Percentiles rank a stretch among this genome's conserved stretches.
Conservation (phyloP, 1,140 invertebrate genomes). For the Melitaea cinxia region DNA sequence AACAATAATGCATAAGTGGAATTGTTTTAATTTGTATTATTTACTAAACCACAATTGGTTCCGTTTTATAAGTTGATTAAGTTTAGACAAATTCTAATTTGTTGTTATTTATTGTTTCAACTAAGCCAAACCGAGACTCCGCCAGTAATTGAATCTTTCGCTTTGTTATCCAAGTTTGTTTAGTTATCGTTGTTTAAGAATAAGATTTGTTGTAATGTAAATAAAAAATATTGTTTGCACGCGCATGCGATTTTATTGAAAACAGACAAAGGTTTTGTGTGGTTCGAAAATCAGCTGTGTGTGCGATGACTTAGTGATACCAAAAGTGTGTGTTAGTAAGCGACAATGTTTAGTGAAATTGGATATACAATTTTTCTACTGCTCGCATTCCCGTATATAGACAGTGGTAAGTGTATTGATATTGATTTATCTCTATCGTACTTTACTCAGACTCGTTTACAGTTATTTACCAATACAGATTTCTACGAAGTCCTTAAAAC, state of each 20-base stretch:
- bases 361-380: constrained; percentile 82
- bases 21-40: constrained; percentile 50
- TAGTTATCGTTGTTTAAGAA: constrained; percentile 46
- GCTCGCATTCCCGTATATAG: constrained; percentile 82
- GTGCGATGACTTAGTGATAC: constrained; percentile 79
- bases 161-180: constrained; percentile 43
- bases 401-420: constrained; percentile 79
- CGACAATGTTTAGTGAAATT: constrained; percentile 84
- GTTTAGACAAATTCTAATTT: constrained; percentile 44
- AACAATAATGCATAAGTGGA: constrained; percentile 48
- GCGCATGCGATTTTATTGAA: constrained; percentile 80
- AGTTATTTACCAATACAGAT: not conserved
- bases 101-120: constrained; percentile 57
- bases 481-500: not conserved
- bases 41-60: constrained; percentile 39
- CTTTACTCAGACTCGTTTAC: constrained; percentile 8
- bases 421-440: constrained; percentile 2
- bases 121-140: constrained; percentile 38
- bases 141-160: constrained; percentile 41
- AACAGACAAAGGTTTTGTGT: constrained; percentile 83
- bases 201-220: constrained; percentile 77
- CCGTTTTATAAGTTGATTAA: constrained; percentile 49
- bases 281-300: constrained; percentile 82
- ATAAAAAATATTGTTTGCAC: constrained; percentile 79
- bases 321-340: constrained; percentile 74